These are phyloP conservation scores for Apostichopus japonicus DNA, from an alignment of 35 echinoderm and acorn worm species.

Conservation along the genomic window DNA sequence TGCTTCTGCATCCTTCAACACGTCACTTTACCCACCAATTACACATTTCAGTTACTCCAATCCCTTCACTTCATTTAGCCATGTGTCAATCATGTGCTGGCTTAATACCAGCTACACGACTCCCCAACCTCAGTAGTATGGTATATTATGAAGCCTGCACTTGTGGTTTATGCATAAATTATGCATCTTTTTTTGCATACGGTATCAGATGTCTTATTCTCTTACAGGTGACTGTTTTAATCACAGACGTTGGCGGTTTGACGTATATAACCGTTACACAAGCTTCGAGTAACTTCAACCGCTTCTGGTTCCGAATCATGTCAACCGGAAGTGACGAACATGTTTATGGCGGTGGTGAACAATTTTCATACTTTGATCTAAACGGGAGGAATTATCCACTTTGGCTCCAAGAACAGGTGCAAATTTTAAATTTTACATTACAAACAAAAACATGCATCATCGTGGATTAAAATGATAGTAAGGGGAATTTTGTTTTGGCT, in stretches of 20 bases:
- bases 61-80: too few relatives aligned
- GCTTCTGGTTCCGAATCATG: conserved; percentile 39
- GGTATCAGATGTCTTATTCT: not conserved
- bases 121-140: too few relatives aligned
- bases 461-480: too few relatives aligned
- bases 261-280: not conserved
- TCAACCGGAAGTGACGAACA: conserved; percentile 79
- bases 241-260: conserved; percentile 17
- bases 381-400: conserved; percentile 82
- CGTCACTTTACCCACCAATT: too few relatives aligned
- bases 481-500: too few relatives aligned
- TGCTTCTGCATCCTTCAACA: too few relatives aligned
- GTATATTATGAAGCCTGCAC: too few relatives aligned
- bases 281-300: conserved; percentile 34
- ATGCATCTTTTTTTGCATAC: not conserved
- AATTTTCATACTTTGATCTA: conserved; percentile 92
- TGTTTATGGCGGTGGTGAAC: conserved; percentile 94
- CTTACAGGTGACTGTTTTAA: not conserved
- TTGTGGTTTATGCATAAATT: not conserved
- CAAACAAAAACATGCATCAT: too few relatives aligned
- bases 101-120: too few relatives aligned
- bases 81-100: too few relatives aligned
- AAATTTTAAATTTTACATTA: too few relatives aligned
- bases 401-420: conserved; percentile 92
- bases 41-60: too few relatives aligned